Conservation (phyloP, 2,888 invertebrate genomes). For the Eilema caniola region DNA sequence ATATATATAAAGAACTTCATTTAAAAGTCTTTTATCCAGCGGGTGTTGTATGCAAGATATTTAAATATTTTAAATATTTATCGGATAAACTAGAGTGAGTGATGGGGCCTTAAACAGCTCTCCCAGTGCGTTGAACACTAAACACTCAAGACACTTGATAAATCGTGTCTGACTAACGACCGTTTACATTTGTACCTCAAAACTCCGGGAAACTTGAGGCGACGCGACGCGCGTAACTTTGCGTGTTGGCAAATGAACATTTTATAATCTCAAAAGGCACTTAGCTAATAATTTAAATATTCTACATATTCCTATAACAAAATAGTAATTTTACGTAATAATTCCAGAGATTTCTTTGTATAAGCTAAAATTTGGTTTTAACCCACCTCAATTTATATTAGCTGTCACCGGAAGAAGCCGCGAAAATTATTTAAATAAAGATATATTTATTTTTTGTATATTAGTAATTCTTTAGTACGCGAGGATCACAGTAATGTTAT, state of each 20-base stretch:
- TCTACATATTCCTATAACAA: neutral
- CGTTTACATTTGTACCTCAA: conserved; percentile 1
- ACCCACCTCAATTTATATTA: no score
- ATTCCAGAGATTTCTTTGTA: no score
- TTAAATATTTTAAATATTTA: neutral
- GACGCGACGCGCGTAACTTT: no score
- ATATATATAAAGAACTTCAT: no score
- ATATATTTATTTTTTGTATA: no score
- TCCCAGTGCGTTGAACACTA: neutral
- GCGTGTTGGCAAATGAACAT: neutral
- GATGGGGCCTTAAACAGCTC: neutral
- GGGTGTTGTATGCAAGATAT: neutral
- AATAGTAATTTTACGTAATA: no score
- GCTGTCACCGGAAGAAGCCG: no score
- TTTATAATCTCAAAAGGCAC: neutral
- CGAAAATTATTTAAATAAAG: no score
- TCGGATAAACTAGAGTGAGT: neutral
- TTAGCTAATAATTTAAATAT: neutral
- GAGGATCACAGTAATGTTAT: no score
- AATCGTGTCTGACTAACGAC: neutral
- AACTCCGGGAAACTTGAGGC: neutral
- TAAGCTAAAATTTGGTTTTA: no score
- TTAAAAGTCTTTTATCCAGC: neutral
- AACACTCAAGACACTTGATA: conserved; percentile 1
- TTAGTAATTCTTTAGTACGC: no score